Conservation (phyloP, 2,888 invertebrate genomes). For the Tetropium fuscum region DNA sequence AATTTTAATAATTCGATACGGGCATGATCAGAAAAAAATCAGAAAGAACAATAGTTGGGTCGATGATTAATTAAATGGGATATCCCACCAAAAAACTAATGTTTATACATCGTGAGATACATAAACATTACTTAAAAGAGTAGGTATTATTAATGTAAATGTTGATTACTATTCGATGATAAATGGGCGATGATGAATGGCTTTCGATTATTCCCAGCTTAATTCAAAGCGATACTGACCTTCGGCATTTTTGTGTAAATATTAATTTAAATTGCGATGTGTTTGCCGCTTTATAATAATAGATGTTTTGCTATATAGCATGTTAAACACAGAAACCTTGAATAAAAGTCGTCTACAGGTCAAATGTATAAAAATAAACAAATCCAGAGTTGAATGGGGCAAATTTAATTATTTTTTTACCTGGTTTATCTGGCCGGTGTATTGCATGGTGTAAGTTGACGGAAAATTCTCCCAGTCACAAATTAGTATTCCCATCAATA, state of each 20-base stretch:
- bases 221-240: slow-evolving; percentile 36
- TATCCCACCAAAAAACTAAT: background rate
- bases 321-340: slow-evolving; percentile 52
- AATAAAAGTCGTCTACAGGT: slow-evolving; percentile 62
- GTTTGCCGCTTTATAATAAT: slow-evolving; percentile 43
- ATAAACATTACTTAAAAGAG: slow-evolving; percentile 5
- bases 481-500: too few species aligned
- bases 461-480: too few species aligned
- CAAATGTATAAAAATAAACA: slow-evolving; percentile 56
- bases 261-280: slow-evolving; percentile 43
- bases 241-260: slow-evolving; percentile 46
- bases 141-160: slow-evolving; percentile 12
- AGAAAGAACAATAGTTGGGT: too few species aligned
- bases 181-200: slow-evolving; percentile 19
- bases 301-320: slow-evolving; percentile 40
- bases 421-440: slow-evolving; percentile 8
- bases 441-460: too few species aligned
- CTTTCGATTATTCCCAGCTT: slow-evolving; percentile 15
- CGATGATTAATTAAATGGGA: too few species aligned
- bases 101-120: too few species aligned
- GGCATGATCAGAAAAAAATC: too few species aligned
- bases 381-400: slow-evolving; percentile 34
- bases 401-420: slow-evolving; percentile 27
- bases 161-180: slow-evolving; percentile 6
- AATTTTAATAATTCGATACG: too few species aligned